A percentile compares a stretch with the other conserved stretches of the same genome.
Evolutionary conservation across 2,888 invertebrate genomes (phyloP).

Genomic region (Antheraea assamensis): DNA sequence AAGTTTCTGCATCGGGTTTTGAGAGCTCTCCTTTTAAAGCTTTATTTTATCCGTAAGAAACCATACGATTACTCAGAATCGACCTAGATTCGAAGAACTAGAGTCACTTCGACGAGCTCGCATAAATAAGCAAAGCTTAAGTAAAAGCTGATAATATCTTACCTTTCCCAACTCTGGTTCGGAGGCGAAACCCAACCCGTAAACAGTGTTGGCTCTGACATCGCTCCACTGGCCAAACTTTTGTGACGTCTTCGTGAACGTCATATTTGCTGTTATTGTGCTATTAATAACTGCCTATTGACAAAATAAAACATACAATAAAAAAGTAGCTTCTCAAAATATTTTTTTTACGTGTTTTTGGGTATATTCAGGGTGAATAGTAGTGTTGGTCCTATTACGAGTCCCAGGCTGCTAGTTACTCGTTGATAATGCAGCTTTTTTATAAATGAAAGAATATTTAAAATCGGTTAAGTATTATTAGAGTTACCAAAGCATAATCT

Average conservation of each 20-base stretch:
- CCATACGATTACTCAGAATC: too few species aligned
- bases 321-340: neutral
- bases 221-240: conserved; percentile 99
- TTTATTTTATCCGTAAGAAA: neutral
- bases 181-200: conserved; percentile 97
- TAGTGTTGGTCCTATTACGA: too few species aligned
- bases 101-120: neutral
- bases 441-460: too few species aligned
- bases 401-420: too few species aligned
- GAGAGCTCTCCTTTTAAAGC: neutral
- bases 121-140: neutral
- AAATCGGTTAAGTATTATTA: too few species aligned
- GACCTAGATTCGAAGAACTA: neutral
- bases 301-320: neutral
- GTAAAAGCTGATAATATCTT: conserved; percentile 21
- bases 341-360: too few species aligned
- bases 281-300: conserved; percentile 97
- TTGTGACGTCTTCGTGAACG: conserved; percentile 99
- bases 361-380: too few species aligned
- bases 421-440: too few species aligned
- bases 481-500: too few species aligned
- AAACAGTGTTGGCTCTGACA: conserved; percentile 97
- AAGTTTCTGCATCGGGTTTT: too few species aligned
- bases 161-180: conserved; percentile 97
- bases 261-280: conserved; percentile 98